Base-by-base conservation (phyloP, 2,888 invertebrate genomes). In the Nematopogon swammerdamellus region DNA sequence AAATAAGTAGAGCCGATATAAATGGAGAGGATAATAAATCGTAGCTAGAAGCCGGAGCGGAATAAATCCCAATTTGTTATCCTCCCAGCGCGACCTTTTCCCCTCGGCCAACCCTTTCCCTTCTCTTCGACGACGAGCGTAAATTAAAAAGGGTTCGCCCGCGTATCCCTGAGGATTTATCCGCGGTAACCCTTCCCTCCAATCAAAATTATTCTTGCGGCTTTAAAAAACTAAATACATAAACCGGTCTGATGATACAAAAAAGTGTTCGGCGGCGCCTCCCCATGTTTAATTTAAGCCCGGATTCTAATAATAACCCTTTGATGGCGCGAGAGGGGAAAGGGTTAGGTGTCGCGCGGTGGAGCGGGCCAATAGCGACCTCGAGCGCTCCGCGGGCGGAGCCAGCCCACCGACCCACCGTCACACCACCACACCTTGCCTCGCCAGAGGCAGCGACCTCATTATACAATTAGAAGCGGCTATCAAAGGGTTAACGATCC, bases 231-330 rank as follows among this genome's bases (percentile, higher is more conserved):
- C 68, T 59, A 67, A 63, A 66, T 67, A 44, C 20, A 44, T 44
- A 63, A 65, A 58, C 55, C 57, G 53, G 56, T 36, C 11, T 14
- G 52, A 49, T 54, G 55, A 72, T 63, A 61, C 67, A 72, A 70
- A 74, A 75, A 69, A 70, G 64, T 59, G 59, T 61, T 61, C 59
- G 61, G 67, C 67, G 64, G 68, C 70, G 68, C 67, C 66, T 57
- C 61, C 59, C 52, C 52, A 51, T 53, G 54, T 59, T 56, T 52
- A 52, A 53, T 52, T 52, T 51, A 50, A 50, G 3, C 49, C 51
- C 61, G 66, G 67, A 66, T 62, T 59, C 65, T 72, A 74, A 67
- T 76, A 76, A 75, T 77, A 79, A 77, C 77, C 76, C 77, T 74
- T 79, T 74, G 50, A 46, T 44, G 46, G 51, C 44, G 49, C 50